Evolutionary conservation across 2,888 invertebrate species (phyloP).

Genomic region (Drosophila borealis): DNA sequence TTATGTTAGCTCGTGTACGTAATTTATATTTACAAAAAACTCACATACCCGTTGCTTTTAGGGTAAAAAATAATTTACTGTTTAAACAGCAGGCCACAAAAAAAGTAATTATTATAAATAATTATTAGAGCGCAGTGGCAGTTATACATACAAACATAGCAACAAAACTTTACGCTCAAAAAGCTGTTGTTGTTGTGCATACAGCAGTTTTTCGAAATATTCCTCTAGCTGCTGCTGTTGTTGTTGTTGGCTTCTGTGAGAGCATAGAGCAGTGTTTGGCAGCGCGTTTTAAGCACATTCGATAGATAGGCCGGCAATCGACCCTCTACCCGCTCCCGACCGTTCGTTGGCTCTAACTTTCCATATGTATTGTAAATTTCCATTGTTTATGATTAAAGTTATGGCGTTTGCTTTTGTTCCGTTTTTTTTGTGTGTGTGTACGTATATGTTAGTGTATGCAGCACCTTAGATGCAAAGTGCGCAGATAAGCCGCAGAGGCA

Average conservation of each 20-base stretch:
- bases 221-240: slow-evolving; percentile 23
- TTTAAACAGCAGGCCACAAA: slow-evolving; percentile 63
- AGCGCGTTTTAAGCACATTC: slow-evolving; percentile 52
- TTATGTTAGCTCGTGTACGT: neutral
- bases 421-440: slow-evolving; percentile 18
- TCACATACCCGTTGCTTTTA: slow-evolving; percentile 1
- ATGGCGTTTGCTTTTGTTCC: slow-evolving; percentile 51
- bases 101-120: slow-evolving; percentile 77
- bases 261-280: slow-evolving; percentile 36
- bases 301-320: slow-evolving; percentile 50
- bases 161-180: slow-evolving; percentile 40
- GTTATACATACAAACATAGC: slow-evolving; percentile 29
- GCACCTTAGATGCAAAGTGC: slow-evolving; percentile 51
- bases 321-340: slow-evolving; percentile 4
- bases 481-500: slow-evolving; percentile 47
- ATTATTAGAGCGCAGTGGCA: slow-evolving; percentile 80
- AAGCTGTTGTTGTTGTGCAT: slow-evolving; percentile 45
- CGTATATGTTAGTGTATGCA: slow-evolving; percentile 27
- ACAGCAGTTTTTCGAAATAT: slow-evolving; percentile 54
- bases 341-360: slow-evolving; percentile 50
- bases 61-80: slow-evolving; percentile 50
- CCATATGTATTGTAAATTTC: slow-evolving; percentile 68
- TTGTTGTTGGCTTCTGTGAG: slow-evolving; percentile 28
- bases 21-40: neutral
- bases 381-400: slow-evolving; percentile 74